Base-by-base conservation (phyloP, 2,888 invertebrate genomes). In the Sesia apiformis region DNA sequence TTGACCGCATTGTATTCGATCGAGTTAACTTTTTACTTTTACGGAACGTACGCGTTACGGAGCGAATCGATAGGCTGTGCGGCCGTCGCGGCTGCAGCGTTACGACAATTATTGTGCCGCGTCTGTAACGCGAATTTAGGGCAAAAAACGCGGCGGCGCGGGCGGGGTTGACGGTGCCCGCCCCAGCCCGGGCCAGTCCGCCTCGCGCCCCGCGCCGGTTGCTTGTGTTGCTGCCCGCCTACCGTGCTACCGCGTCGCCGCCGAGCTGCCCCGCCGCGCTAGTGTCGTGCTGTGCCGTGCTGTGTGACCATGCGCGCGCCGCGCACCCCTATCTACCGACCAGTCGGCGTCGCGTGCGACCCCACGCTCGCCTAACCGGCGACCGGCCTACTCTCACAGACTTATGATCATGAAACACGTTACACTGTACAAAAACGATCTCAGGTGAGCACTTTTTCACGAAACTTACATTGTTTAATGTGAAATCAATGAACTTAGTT, bases 21-120 rank as follows among this genome's bases (percentile, higher is more conserved):
- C 78, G 84, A 78, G 83, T 82, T 81, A 82, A 84, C 74, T 84
- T 86, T 85, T 85, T 78, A 83, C 78, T 84, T 82, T 81, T 78
- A 81, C 80, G 78, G 73, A 76, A 79, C 70, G 78, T 77, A 71
- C 72, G 73, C 70, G 75, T 64, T 60, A 61, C 60, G 64, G 64
- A 58, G 63, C 51, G 80, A 81, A 86, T 87, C 86, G 84, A 87
- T 87, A 79, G 74, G 74, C 67, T 66, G 78, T 78, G 76, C 80
- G 81, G 79, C 76, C 77, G 78, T 64, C 74, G 77, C 73, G 79
- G 82, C 75, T 80, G 87, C 82, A 76, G 82, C 76, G 69, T 76
- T 75, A 75, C 81, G 79, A 78, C 83, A 79, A 78, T 85, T 83
- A 84, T 78, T 78, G 82, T 81, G 81, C 73, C 55, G 81, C 74